Evolutionary conservation across 2,888 invertebrate genomes (phyloP), one percentile per base, ranked within the genome.

Genomic region (Camptogramma bilineatum): DNA sequence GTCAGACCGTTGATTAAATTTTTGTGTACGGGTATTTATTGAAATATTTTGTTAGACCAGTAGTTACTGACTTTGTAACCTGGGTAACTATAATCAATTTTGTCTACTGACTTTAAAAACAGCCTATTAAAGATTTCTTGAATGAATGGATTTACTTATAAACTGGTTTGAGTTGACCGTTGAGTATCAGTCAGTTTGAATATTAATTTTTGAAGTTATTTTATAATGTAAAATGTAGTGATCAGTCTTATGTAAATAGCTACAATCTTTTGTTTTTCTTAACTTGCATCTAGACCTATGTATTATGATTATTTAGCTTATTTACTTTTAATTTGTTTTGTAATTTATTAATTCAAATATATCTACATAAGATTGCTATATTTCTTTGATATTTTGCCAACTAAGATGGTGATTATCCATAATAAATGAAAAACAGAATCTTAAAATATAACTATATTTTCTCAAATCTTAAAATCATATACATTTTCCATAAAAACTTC

Each of bases 401-500:
- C 9, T 8, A 2, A n/a, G 9, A 19, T 24, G 31, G 17, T 48
- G 24, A 16, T 56, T 5, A 24, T n/a, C 28, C 28, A 10, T 48
- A 18, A 48, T 17, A 8, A 52, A 55, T 52, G n/a, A 31, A 52
- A 58, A 63, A 54, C 52, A 10, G 13, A n/a, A 53, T 56, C 51
- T 52, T 65, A 68, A 64, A 69, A 70, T 64, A 66, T 18, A 66
- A 55, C 21, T 67, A 62, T 69, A 65, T 65, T 59, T 57, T 63
- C 66, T 66, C 55, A 66, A 71, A 65, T 65, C 50, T 60, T 68
- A 68, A 61, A 61, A 59, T 61, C 53, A 67, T 66, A 34, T 54
- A 66, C 50, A 62, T 24, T 53, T 50, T 57, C 31, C 57, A 54
- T 68, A 48, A 47, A 47, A 56, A 65, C 48, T 39, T 54, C 51